phyloP scores from a whole-genome alignment of 2,888 invertebrate species.

The Plagiodera versicolora region DNA sequence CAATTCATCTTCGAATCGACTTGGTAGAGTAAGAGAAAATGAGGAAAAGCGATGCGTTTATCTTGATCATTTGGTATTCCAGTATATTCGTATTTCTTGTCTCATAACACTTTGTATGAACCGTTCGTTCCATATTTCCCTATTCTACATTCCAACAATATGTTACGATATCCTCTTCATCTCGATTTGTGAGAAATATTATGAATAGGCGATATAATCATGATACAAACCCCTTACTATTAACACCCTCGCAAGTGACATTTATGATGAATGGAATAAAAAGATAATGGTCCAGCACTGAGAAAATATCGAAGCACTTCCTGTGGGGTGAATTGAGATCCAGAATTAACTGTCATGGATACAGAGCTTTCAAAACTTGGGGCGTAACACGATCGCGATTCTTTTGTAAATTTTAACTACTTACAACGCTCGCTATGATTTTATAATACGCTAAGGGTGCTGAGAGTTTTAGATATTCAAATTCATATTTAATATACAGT shows the following conservation, averaged over 20 bases:
- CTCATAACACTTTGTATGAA: no score
- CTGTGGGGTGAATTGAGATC: conserved; percentile 42
- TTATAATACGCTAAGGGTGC: conserved; percentile 45
- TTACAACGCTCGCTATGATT: conserved; percentile 48
- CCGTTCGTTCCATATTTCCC: no score
- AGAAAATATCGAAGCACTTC: conserved; percentile 50
- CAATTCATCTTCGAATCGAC: no score
- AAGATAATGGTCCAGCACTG: conserved; percentile 52
- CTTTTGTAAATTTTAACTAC: conserved; percentile 47
- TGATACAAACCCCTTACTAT: conserved; percentile 41
- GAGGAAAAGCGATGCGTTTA: no score
- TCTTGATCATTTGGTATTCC: no score
- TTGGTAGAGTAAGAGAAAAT: no score
- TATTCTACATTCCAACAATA: neutral
- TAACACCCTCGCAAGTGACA: conserved; percentile 50
- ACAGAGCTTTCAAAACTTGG: conserved; percentile 49
- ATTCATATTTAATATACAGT: conserved; percentile 52
- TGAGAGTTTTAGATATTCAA: conserved; percentile 48
- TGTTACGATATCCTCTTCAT: neutral
- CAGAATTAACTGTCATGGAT: conserved; percentile 54
- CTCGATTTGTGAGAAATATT: conserved; percentile 7
- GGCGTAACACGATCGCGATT: conserved; percentile 45
- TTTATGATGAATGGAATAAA: conserved; percentile 53
- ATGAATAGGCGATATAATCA: conserved; percentile 29
- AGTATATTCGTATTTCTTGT: no score